Base-by-base conservation (phyloP, 37 sponge, comb jelly and placozoan genomes). In the Chondrilla cf. caribensis region DNA sequence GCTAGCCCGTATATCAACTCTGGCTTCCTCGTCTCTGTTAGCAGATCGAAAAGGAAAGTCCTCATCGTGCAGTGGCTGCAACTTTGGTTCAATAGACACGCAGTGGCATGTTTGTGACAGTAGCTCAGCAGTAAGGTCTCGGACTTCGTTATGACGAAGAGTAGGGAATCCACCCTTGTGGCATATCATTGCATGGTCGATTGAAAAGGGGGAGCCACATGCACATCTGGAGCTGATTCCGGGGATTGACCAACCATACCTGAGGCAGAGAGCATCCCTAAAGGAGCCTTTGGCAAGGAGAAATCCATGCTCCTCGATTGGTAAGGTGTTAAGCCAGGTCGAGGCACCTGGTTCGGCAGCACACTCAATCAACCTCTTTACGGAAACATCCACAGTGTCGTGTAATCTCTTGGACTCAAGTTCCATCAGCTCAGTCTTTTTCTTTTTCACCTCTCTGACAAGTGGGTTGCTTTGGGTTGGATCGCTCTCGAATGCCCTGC, bases 41-140 rank as follows among this genome's bases (percentile, higher is more conserved):
- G 76, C 44, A 42, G 76, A 11, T 0, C 76, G 42, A 1, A 21
- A 37, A n/a, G 17, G 76, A 22, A 73, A 43, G 3, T 40, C 24
- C 76, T 73, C 76, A 73, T 21, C 76, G 36, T 73, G 24, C 5
- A 62, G 64, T 2, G 76, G n/a, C 43, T 73, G 76, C 41, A 73
- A 37, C 76, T 43, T 5, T 2, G 76, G 76, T 37, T 40, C 76
- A 3, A 40, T 21, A 8, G 42, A 73, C 11, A 73, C 76, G 14
- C 24, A 8, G 43, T 37, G 76, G 76, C 9, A 38, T 39, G 24
- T 21, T 7, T 73, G 42, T 2, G 24, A 8, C 43, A 73, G 44
- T 2, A 73, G 43, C 44, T 73, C 76, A 21, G 43, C 76, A 8
- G 42, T 21, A 0, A 73, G 44, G 43, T 73, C 76, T 39, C 76